Percentiles rank a stretch among this genome's conserved stretches.
Evolutionary conservation across 1,140 invertebrate species (phyloP).

Genomic region (Daktulosphaira vitifoliae): DNA sequence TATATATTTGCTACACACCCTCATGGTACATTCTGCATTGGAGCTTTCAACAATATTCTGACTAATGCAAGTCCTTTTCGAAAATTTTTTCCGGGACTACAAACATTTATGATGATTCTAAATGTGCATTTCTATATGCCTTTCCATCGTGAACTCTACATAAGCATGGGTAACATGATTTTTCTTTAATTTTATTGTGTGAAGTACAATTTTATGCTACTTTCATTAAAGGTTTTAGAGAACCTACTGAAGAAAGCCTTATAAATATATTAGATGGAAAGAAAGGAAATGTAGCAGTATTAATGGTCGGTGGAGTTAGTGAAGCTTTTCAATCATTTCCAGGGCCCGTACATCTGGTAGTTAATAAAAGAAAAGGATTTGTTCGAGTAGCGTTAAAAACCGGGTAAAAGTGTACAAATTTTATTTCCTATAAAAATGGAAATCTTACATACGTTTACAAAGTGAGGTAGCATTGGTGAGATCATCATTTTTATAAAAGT

Average conservation of each 20-base stretch:
- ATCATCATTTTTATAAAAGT: too few species aligned
- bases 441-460: too few species aligned
- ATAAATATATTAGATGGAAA: background rate
- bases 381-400: conserved; percentile 65
- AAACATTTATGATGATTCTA: conserved; percentile 62
- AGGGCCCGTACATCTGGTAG: conserved; percentile 58
- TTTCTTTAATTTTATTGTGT: too few species aligned
- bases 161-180: conserved; percentile 51
- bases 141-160: conserved; percentile 63
- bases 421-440: background rate
- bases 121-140: conserved; percentile 74
- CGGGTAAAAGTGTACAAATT: too few species aligned
- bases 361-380: conserved; percentile 71
- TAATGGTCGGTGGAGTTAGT: conserved; percentile 73
- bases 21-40: conserved; percentile 74
- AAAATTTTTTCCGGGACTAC: conserved; percentile 68
- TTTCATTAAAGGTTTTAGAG: background rate
- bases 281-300: conserved; percentile 52
- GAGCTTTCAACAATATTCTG: conserved; percentile 66
- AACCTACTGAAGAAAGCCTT: background rate
- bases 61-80: conserved; percentile 65
- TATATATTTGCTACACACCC: conserved; percentile 84
- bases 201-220: too few species aligned
- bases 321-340: conserved; percentile 65
- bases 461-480: too few species aligned